Conservation (phyloP, 2,113 vertebrate genomes). For the Cynocephalus volans region DNA sequence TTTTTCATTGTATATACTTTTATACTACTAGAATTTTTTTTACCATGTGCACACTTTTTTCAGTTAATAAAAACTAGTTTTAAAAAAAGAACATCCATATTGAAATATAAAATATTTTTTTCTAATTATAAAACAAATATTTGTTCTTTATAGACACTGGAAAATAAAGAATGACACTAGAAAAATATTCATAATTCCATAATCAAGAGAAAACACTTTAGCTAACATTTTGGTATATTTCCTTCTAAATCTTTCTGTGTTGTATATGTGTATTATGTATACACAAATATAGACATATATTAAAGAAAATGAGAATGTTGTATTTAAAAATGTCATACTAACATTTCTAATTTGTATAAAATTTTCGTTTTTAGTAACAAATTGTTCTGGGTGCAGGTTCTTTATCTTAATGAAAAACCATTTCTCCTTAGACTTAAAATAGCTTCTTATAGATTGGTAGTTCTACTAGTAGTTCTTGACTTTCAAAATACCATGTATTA, state of each 20-base stretch:
- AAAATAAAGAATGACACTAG: not conserved
- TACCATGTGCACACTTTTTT: not conserved
- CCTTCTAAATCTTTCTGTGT: constrained; percentile 16
- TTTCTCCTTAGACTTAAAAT: not conserved
- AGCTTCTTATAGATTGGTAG: not conserved
- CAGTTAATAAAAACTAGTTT: constrained; percentile 39
- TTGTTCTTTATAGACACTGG: not conserved
- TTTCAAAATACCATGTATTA: not conserved
- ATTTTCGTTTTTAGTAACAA: not conserved
- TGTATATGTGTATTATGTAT: not conserved
- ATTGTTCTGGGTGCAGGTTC: not conserved
- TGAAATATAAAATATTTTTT: too few species aligned
- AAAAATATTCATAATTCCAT: constrained; percentile 39
- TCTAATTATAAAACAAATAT: too few species aligned
- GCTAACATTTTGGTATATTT: constrained; percentile 32
- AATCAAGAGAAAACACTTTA: constrained; percentile 3
- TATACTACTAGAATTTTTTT: constrained; percentile 27
- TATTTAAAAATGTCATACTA: not conserved
- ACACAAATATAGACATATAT: not conserved
- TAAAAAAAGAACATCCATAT: not conserved
- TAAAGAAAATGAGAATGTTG: not conserved
- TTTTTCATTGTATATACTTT: constrained; percentile 32
- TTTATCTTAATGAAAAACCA: not conserved
- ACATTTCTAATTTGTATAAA: constrained; percentile 15
- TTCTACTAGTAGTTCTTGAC: not conserved